Conservation (phyloP, 2,113 vertebrate species). For the Scolopax mira region DNA sequence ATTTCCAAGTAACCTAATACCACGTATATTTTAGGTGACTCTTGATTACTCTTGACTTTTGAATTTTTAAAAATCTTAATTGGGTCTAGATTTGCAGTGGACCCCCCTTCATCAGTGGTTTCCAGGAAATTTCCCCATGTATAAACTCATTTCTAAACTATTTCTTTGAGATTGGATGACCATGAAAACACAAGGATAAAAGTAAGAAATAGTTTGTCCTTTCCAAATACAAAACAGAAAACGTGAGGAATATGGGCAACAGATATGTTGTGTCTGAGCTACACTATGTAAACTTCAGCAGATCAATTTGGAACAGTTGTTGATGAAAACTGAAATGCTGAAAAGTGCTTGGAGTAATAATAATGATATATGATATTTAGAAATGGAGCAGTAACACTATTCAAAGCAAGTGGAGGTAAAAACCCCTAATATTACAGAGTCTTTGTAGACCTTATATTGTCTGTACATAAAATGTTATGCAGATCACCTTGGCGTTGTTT, state of each 20-base stretch:
- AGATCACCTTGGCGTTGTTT: background rate
- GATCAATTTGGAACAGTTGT: background rate
- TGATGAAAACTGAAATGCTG: conserved; percentile 21
- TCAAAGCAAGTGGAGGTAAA: conserved; percentile 35
- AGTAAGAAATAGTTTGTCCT: background rate
- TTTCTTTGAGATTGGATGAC: background rate
- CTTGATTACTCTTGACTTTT: background rate
- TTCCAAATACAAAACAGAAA: background rate
- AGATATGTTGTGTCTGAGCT: background rate
- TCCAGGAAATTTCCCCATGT: background rate
- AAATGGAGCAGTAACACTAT: conserved; percentile 13
- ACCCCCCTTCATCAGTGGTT: background rate
- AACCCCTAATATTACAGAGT: background rate
- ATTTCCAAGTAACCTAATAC: background rate
- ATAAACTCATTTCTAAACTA: background rate
- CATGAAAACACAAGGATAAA: background rate
- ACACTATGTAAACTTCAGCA: background rate
- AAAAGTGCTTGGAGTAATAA: conserved; percentile 24
- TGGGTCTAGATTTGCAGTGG: background rate
- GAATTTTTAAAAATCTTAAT: background rate
- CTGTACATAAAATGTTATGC: background rate
- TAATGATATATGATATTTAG: conserved; percentile 8
- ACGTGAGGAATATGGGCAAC: background rate
- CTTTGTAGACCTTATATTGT: background rate
- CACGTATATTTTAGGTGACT: background rate